A percentile compares a stretch with the other conserved stretches of the same genome.
Conservation (phyloP, 2,797 vertebrate genomes). For the Liasis olivaceus region DNA sequence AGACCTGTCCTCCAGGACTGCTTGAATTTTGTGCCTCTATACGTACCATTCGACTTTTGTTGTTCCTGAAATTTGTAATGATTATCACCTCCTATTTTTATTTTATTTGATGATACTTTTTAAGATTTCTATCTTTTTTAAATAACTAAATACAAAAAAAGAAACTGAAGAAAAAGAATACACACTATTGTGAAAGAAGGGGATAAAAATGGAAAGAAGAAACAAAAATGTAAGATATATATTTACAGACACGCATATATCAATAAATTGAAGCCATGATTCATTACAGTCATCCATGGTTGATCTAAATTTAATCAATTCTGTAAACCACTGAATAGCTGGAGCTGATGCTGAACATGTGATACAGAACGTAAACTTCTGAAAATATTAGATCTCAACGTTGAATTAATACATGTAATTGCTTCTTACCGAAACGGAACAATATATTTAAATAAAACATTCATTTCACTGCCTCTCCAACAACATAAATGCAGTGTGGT, state of each 20-base stretch:
- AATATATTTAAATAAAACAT: too few species aligned
- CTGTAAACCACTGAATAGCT: neutral
- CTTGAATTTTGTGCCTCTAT: neutral
- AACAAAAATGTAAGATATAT: neutral
- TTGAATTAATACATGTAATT: too few species aligned
- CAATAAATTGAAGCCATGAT: neutral
- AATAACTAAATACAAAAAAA: neutral
- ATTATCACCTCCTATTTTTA: neutral
- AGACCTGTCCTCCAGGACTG: neutral
- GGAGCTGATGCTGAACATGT: too few species aligned
- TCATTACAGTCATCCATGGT: neutral
- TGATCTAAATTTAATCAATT: neutral
- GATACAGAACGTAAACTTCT: too few species aligned
- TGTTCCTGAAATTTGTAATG: neutral
- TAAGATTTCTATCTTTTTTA: neutral
- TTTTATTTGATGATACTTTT: neutral
- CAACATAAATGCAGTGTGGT: too few species aligned
- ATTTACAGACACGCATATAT: neutral
- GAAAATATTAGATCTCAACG: too few species aligned
- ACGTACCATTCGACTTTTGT: neutral
- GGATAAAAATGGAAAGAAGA: neutral
- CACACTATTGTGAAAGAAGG: neutral
- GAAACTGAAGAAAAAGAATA: neutral
- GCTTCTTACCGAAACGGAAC: too few species aligned
- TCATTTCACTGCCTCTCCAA: too few species aligned